Evolutionary conservation across 1,140 invertebrate genomes (phyloP), one percentile per base, ranked within the genome.

Genomic region (Trialeurodes vaporariorum): DNA sequence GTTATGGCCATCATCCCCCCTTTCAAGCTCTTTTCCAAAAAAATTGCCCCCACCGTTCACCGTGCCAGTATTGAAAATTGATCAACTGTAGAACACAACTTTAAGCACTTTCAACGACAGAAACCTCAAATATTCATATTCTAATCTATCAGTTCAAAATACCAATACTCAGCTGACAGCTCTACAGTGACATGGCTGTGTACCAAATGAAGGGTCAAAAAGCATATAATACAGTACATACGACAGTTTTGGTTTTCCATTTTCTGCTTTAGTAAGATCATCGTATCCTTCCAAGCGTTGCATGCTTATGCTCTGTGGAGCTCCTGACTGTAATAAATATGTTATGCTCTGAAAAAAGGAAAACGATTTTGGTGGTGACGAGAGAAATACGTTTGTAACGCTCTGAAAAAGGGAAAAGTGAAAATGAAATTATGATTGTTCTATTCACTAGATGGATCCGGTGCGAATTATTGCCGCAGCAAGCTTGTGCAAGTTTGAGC

Each of bases 261-360:
- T 63, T 59, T 67, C 63, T 1, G 62, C 25, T 64, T 67, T 67
- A 2, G 25, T 5, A 21, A 59, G 59, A 40, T 25, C n/a, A 22
- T 67, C 67, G n/a, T 27, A 17, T 25, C 59, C 1, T 0, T 61
- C 61, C 13, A 67, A 1, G 9, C 66, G 66, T 24, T 63, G 24
- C 22, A 67, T 23, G 25, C 27, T 24, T 1, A 67, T 22, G 0
- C 9, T 67, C 1, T 63, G 12, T 12, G 23, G 2, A 34, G 23
- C 34, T 1, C 11, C n/a, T 0, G 24, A 25, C 13, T 27, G 11
- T 12, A 67, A 67, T 17, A 34, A 25, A 26, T 67, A 67, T 1
- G 66, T 62, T 2, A 67, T 25, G n/a, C 2, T 34, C 40, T 58
- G 62, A 65, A 62, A 59, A 66, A 60, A 65, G 34, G 22, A 17